Conservation (phyloP, 2,797 vertebrate species). For the Sebastiscus albofasciatus region DNA sequence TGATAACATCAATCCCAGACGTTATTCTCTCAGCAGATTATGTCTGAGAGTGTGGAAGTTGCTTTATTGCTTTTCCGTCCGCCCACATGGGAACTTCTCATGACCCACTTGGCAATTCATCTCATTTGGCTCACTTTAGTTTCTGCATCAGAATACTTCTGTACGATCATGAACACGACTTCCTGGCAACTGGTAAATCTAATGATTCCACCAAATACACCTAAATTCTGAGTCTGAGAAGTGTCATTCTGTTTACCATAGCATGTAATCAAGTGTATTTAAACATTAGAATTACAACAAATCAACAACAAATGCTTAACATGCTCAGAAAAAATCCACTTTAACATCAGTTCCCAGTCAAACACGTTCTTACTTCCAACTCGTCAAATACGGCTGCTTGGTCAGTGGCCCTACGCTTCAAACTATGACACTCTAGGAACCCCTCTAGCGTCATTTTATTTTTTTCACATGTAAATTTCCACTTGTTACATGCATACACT, state of each 20-base stretch:
- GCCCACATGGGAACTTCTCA: conserved; percentile 49
- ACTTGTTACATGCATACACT: no score
- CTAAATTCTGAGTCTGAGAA: not conserved
- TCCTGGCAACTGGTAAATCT: not conserved
- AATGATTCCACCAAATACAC: not conserved
- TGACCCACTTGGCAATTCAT: conserved; percentile 41
- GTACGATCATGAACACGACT: not conserved
- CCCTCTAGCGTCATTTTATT: no score
- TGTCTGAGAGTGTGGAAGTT: conserved; percentile 11
- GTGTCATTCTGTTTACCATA: not conserved
- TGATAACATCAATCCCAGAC: conserved; percentile 43
- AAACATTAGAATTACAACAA: not conserved
- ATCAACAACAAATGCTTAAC: not conserved
- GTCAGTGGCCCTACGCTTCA: no score
- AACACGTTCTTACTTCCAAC: no score
- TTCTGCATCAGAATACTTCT: not conserved
- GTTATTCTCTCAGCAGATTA: conserved; percentile 37
- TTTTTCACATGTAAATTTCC: no score
- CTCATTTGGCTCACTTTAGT: conserved; percentile 13
- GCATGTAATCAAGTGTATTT: not conserved
- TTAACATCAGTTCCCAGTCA: not conserved
- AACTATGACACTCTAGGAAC: no score
- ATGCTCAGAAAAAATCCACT: not conserved
- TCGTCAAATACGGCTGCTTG: no score
- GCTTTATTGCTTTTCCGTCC: conserved; percentile 54